Base-by-base conservation (phyloP, 2,888 invertebrate genomes). In the Amblyjoppa fuscipennis region DNA sequence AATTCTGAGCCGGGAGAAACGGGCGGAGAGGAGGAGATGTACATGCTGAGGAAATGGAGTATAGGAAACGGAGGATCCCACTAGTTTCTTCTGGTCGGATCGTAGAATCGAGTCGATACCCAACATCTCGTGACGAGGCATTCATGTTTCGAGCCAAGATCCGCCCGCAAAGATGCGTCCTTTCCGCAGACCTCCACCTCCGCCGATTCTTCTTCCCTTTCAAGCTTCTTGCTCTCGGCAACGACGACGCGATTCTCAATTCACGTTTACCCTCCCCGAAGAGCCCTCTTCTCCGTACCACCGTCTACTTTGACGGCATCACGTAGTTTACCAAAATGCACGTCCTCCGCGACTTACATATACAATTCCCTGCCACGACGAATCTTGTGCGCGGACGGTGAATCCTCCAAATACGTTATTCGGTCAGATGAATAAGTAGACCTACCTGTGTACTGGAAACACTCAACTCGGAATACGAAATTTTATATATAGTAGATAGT, bases 101-200 rank as follows among this genome's bases (percentile, higher is more conserved):
- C 81, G 81, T 61, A 78, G 86, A 64, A 83, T 86, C 87, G 81
- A 84, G 86, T 87, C 85, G 85, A 87, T 89, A 83, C 81, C 79
- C 82, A 84, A 88, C 87, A 85, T 87, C 87, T 87, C 77, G 81
- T 88, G 89, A 88, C 90, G 89, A 89, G 87, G 89, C 88, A 89
- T 90, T 90, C 89, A 88, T 80, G 59, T 87, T 83, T 84, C 74
- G 83, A 82, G 84, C 80, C 81, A 85, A 84, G 84, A 88, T 82
- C 79, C 70, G 70, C 77, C 81, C 81, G 78, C 81, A 74, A 83
- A 82, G 71, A 83, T 83, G 68, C 20, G 9, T 69, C 64, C 25
- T 75, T 45, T 59, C 61, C 68, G 16, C 66, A 45, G 77, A 68
- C 71, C 66, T 66, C 73, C 31, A 11, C 53, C 38, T 31, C 11